A percentile compares a stretch with the other conserved stretches of the same genome.
Evolutionary conservation across 2,888 invertebrate genomes (phyloP).

Genomic region (Pristionchus maxplancki): DNA sequence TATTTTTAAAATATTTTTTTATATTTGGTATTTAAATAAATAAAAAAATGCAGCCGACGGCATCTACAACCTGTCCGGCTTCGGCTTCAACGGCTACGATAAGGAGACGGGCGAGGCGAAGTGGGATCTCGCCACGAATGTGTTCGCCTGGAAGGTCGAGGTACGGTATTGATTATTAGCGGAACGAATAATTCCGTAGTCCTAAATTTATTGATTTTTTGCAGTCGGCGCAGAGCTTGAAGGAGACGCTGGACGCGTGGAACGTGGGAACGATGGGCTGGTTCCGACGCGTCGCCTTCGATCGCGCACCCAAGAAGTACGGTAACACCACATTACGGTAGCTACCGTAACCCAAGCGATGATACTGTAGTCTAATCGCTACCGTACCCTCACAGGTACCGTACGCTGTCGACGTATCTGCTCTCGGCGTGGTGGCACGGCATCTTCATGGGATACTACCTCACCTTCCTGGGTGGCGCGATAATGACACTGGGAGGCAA

Average conservation of each 20-base stretch:
- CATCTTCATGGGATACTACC: constrained; percentile 84
- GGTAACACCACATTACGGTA: neutral
- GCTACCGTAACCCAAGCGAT: neutral
- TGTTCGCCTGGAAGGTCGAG: constrained; percentile 91
- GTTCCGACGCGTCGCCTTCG: constrained; percentile 92
- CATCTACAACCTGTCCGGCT: constrained; percentile 93
- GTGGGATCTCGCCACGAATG: constrained; percentile 95
- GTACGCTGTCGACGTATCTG: constrained; percentile 88
- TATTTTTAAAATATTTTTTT: neutral
- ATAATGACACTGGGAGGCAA: constrained; percentile 91
- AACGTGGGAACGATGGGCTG: constrained; percentile 95
- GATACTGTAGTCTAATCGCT: too few relatives aligned
- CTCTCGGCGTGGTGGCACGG: constrained; percentile 94
- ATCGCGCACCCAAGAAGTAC: constrained; percentile 84
- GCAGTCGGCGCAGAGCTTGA: constrained; percentile 89
- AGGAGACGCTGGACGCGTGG: constrained; percentile 91
- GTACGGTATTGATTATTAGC: constrained; percentile 81
- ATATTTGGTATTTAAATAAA: too few relatives aligned
- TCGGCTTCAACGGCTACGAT: constrained; percentile 90
- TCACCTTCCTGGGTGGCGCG: constrained; percentile 94
- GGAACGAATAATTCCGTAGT: too few relatives aligned
- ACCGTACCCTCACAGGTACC: constrained; percentile 77
- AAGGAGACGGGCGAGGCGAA: constrained; percentile 84
- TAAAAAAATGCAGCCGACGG: constrained; percentile 85
- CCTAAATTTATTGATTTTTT: constrained; percentile 48